Percentiles rank a stretch among this genome's conserved stretches.
Conservation (phyloP, 1,140 invertebrate species). For the Drosophila nebulosa region DNA sequence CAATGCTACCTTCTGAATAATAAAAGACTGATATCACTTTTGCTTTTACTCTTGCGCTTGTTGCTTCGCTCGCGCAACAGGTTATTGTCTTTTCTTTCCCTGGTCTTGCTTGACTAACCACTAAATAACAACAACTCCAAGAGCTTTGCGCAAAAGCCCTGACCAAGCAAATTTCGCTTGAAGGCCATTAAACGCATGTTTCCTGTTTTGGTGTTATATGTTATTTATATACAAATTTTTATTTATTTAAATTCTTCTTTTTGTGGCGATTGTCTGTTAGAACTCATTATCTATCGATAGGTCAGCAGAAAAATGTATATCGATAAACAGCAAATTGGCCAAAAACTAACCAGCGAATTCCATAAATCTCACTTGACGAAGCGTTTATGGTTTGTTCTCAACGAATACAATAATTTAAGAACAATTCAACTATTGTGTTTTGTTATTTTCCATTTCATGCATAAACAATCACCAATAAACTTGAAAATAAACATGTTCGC, state of each 20-base stretch:
- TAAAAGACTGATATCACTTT: constrained; percentile 8
- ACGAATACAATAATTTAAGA: no score
- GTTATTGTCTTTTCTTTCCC: constrained; percentile 42
- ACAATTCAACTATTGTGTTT: no score
- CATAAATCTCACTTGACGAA: no score
- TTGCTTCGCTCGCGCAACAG: constrained; percentile 59
- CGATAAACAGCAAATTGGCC: background rate
- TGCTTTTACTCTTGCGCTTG: constrained; percentile 60
- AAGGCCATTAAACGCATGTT: background rate
- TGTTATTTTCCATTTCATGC: no score
- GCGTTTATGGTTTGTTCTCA: no score
- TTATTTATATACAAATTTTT: background rate
- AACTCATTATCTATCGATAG: background rate
- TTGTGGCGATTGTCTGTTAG: no score
- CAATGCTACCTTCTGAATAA: constrained; percentile 4
- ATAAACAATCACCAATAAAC: no score
- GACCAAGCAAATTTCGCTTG: background rate
- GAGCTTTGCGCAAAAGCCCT: background rate
- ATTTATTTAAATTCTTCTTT: background rate
- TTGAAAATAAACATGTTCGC: no score
- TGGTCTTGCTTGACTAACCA: background rate
- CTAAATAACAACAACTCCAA: background rate
- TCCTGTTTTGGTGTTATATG: background rate
- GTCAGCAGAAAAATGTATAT: background rate
- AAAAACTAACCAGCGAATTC: background rate